phyloP scores from a whole-genome alignment of 2,888 invertebrate species.

The Timema podura region DNA sequence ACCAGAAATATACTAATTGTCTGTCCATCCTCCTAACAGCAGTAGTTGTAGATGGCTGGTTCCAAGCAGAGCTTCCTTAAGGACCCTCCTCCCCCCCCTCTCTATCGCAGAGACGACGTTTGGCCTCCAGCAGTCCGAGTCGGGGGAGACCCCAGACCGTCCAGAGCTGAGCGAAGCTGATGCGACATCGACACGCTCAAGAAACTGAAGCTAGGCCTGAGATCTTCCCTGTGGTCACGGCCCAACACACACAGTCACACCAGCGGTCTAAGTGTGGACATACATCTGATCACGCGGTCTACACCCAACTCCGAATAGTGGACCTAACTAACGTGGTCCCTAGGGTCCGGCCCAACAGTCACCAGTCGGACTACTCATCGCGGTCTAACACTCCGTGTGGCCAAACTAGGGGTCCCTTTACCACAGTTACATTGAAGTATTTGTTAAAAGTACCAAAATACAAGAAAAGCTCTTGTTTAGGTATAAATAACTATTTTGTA shows the following conservation, averaged over 20 bases:
- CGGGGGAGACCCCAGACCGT: slow-evolving; percentile 43
- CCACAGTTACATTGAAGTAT: no score
- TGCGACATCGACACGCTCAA: slow-evolving; percentile 71
- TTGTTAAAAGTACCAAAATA: no score
- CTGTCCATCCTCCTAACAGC: no score
- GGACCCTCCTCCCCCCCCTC: slow-evolving; percentile 62
- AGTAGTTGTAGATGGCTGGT: slow-evolving; percentile 49
- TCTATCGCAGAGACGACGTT: slow-evolving; percentile 56
- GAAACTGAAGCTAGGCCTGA: slow-evolving; percentile 64
- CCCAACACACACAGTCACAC: slow-evolving; percentile 47
- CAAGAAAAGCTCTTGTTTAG: no score
- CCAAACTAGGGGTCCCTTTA: not conserved
- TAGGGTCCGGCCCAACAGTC: no score
- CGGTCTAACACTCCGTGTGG: not conserved
- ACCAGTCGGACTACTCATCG: slow-evolving; percentile 14
- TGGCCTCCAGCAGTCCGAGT: slow-evolving; percentile 42
- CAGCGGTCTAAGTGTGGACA: slow-evolving; percentile 51
- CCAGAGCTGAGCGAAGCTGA: slow-evolving; percentile 66
- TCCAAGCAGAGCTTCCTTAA: slow-evolving; percentile 51
- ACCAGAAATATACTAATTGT: no score
- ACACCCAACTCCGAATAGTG: no score
- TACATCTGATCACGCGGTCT: no score
- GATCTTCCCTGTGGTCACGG: slow-evolving; percentile 67
- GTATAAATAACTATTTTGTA: no score
- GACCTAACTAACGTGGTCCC: no score